Percentiles rank a stretch among this genome's conserved stretches.
phyloP scores from a whole-genome alignment of 2,113 vertebrate species.

The Athene cunicularia region DNA sequence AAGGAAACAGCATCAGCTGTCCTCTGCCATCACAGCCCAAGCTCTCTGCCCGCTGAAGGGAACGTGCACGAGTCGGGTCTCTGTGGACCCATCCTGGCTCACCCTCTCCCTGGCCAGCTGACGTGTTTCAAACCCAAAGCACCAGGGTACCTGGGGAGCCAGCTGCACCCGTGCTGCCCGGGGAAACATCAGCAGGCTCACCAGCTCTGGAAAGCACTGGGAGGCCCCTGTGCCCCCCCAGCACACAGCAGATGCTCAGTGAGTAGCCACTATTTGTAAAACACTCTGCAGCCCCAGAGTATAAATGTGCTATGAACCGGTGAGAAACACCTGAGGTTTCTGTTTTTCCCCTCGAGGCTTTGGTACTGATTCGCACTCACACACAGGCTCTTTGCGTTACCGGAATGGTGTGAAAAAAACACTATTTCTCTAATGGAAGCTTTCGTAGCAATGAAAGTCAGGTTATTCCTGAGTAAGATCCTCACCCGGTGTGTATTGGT shows the following conservation, averaged over 20 bases:
- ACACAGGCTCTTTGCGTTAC: not conserved
- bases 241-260: not conserved
- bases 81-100: not conserved
- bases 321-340: not conserved
- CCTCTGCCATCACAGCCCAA: not conserved
- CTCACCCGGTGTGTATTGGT: not conserved
- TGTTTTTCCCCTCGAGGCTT: not conserved
- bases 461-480: not conserved
- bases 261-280: not conserved
- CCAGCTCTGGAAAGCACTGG: not conserved
- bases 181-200: not conserved
- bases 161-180: not conserved
- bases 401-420: not conserved
- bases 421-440: not conserved
- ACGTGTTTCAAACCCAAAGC: not conserved
- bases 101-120: not conserved
- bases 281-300: accelerated
- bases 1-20: not conserved
- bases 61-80: accelerated
- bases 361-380: not conserved
- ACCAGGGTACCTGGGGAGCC: not conserved
- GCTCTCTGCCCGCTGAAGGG: not conserved
- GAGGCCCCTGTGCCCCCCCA: not conserved
- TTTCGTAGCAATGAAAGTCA: not conserved
- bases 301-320: not conserved